phyloP scores from a whole-genome alignment of 2,113 vertebrate genomes.

The Furnarius figulus region DNA sequence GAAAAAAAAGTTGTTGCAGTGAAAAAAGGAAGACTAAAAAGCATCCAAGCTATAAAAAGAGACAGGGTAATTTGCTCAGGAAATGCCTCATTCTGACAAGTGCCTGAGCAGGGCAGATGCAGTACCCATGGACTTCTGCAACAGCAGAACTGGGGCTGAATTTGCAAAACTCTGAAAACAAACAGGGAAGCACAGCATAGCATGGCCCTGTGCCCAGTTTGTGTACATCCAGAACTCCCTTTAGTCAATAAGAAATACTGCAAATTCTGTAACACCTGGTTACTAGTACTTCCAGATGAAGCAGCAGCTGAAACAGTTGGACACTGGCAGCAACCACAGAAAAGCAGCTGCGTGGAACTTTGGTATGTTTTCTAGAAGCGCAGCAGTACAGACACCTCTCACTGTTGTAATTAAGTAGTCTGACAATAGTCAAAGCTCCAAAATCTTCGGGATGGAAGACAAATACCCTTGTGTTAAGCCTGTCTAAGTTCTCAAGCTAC shows the following conservation, averaged over 20 bases:
- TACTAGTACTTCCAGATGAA: neutral
- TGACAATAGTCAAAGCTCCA: neutral
- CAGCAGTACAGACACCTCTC: neutral
- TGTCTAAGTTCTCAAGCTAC: neutral
- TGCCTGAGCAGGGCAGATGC: accelerated
- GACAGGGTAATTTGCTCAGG: neutral
- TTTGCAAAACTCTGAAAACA: neutral
- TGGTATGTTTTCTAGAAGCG: neutral
- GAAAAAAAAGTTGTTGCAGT: neutral
- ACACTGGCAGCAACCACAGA: neutral
- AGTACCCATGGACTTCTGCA: accelerated
- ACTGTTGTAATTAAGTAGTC: neutral
- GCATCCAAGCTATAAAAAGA: neutral
- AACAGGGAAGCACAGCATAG: neutral
- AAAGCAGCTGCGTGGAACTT: neutral
- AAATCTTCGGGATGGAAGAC: neutral
- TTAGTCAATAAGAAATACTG: neutral
- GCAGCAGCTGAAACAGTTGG: neutral
- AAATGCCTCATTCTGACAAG: neutral
- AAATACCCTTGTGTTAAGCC: neutral
- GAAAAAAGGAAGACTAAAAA: neutral
- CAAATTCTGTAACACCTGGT: neutral
- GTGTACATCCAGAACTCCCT: neutral
- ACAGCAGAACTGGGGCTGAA: neutral
- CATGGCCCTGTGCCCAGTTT: neutral